phyloP scores from a whole-genome alignment of 2,888 invertebrate genomes.

The Eristalinus aeneus region DNA sequence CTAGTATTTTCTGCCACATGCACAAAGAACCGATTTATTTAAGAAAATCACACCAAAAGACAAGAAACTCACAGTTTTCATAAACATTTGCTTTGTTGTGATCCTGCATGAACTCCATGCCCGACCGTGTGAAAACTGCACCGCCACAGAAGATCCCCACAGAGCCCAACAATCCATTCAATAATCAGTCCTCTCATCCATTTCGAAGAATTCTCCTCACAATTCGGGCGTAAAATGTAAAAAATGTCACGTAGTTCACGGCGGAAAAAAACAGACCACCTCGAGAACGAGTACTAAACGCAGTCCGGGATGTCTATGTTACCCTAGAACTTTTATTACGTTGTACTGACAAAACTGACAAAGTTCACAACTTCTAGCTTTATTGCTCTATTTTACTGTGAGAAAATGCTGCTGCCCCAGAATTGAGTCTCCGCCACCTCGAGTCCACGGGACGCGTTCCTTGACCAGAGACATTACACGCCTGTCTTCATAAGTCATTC shows the following conservation, averaged over 20 bases:
- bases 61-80: too few relatives aligned
- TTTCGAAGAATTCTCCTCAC: not conserved
- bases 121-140: not conserved
- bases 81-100: too few relatives aligned
- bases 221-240: conserved; percentile 21
- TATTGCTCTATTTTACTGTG: conserved; percentile 54
- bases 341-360: conserved; percentile 37
- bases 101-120: too few relatives aligned
- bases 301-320: conserved; percentile 17
- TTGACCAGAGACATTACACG: conserved; percentile 31
- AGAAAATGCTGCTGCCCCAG: conserved; percentile 43
- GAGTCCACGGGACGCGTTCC: not conserved
- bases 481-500: conserved; percentile 47
- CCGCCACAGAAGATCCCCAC: not conserved
- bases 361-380: conserved; percentile 58
- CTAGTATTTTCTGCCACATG: too few relatives aligned
- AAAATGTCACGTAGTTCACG: conserved; percentile 31
- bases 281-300: conserved; percentile 15
- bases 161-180: not conserved
- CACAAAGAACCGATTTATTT: too few relatives aligned
- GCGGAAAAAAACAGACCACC: conserved; percentile 31
- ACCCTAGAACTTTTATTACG: conserved; percentile 29
- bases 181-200: not conserved
- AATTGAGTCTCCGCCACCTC: conserved; percentile 16
- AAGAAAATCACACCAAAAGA: too few relatives aligned